Evolutionary conservation across 2,888 invertebrate genomes (phyloP).

Genomic region (Gastracanthus pulcherrimus): DNA sequence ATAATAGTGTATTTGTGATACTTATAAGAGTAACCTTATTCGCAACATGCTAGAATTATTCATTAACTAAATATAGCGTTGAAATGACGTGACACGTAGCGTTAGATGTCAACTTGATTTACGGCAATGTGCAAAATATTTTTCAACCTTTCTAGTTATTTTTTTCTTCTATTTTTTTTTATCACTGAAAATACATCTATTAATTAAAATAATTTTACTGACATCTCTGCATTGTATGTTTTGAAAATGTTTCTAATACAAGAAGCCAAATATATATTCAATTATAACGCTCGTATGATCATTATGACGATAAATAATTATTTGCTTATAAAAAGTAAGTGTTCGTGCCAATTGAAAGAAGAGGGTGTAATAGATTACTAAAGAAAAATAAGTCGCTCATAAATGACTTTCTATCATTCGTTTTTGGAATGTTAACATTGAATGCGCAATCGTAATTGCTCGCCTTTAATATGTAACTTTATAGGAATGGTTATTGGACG

Average conservation of each 20-base stretch:
- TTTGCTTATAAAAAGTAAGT: neutral
- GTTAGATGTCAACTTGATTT: neutral
- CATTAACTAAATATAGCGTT: slow-evolving; percentile 24
- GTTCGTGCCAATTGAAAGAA: slow-evolving; percentile 23
- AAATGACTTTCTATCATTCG: slow-evolving; percentile 6
- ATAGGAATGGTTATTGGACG: slow-evolving; percentile 50
- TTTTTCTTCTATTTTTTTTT: neutral
- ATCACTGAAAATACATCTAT: slow-evolving; percentile 43
- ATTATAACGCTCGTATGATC: slow-evolving; percentile 15
- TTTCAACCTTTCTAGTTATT: slow-evolving; percentile 8
- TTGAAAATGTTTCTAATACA: slow-evolving; percentile 6
- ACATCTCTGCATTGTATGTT: neutral
- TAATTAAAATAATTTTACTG: slow-evolving; percentile 1
- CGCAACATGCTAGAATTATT: slow-evolving; percentile 24
- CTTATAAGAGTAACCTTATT: slow-evolving; percentile 8
- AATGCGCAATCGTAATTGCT: slow-evolving; percentile 30
- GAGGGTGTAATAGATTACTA: neutral
- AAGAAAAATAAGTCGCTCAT: neutral
- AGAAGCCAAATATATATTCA: neutral
- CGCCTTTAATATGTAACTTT: slow-evolving; percentile 16
- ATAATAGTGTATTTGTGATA: slow-evolving; percentile 36
- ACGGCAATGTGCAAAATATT: slow-evolving; percentile 31
- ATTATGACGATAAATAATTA: slow-evolving; percentile 8
- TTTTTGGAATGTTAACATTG: slow-evolving; percentile 53
- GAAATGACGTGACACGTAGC: slow-evolving; percentile 23